Percentiles rank a stretch among this genome's conserved stretches.
phyloP scores from a whole-genome alignment of 2,113 vertebrate genomes.

The Rhineura floridana region DNA sequence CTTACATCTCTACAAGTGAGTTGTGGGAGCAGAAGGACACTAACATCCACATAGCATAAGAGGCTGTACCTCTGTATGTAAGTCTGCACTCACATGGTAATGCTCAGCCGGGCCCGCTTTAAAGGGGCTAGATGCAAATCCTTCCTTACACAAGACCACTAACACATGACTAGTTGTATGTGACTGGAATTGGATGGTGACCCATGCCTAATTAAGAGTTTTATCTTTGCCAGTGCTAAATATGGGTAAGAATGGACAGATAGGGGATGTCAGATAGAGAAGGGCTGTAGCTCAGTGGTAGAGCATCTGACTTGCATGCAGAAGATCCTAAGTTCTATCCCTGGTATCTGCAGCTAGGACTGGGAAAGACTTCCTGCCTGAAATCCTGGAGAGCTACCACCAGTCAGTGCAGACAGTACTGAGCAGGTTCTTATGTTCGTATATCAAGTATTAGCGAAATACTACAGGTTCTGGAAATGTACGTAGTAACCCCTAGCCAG shows the following conservation, averaged over 20 bases:
- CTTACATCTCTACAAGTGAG: too few relatives aligned
- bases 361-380: too few relatives aligned
- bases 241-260: neutral
- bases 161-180: neutral
- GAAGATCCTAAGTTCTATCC: too few relatives aligned
- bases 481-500: neutral
- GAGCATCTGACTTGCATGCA: too few relatives aligned
- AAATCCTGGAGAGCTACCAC: too few relatives aligned
- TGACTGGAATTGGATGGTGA: neutral
- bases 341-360: too few relatives aligned
- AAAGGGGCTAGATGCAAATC: neutral
- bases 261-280: neutral
- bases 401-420: too few relatives aligned
- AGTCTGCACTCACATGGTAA: neutral
- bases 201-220: neutral
- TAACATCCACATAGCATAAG: neutral
- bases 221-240: neutral
- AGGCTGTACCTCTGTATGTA: neutral
- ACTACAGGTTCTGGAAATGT: neutral
- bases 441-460: neutral
- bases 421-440: too few relatives aligned
- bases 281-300: too few relatives aligned
- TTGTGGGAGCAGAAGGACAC: neutral
- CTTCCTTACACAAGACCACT: neutral
- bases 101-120: neutral